Percentiles rank a stretch among this genome's conserved stretches.
phyloP scores from a whole-genome alignment of 2,797 vertebrate genomes.

The Ptychobarbus kaznakovi region DNA sequence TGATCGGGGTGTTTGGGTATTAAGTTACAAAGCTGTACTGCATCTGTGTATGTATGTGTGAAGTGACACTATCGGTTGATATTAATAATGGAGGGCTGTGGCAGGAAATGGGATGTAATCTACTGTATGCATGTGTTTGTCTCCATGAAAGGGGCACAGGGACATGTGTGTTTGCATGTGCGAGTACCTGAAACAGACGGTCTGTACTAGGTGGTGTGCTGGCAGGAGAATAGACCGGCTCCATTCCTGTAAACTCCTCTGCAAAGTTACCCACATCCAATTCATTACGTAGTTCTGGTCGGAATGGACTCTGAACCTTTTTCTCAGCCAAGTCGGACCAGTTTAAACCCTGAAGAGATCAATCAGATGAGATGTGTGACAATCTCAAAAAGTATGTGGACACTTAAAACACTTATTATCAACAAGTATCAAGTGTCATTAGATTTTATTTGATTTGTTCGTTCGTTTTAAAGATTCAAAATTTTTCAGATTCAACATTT shows the following conservation, averaged over 20 bases:
- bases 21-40: not conserved
- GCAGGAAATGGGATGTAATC: not conserved
- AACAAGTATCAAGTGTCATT: not conserved
- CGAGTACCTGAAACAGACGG: slow-evolving; percentile 85
- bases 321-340: slow-evolving; percentile 87
- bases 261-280: slow-evolving; percentile 92
- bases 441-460: not conserved
- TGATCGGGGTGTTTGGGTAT: not conserved
- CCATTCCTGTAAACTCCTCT: slow-evolving; percentile 92
- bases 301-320: slow-evolving; percentile 86
- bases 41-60: not conserved
- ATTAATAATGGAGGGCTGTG: not conserved
- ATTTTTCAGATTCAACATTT: not conserved
- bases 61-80: slow-evolving; percentile 6
- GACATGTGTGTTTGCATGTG: not conserved
- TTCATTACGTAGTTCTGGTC: slow-evolving; percentile 88
- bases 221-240: slow-evolving; percentile 90
- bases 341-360: slow-evolving; percentile 78
- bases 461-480: not conserved
- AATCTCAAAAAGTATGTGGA: not conserved
- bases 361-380: not conserved
- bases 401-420: not conserved
- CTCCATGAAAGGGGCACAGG: not conserved
- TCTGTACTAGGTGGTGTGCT: slow-evolving; percentile 88
- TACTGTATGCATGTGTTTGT: not conserved